Conservation (phyloP, 2,113 vertebrate genomes). For the Zosterops borbonicus region DNA sequence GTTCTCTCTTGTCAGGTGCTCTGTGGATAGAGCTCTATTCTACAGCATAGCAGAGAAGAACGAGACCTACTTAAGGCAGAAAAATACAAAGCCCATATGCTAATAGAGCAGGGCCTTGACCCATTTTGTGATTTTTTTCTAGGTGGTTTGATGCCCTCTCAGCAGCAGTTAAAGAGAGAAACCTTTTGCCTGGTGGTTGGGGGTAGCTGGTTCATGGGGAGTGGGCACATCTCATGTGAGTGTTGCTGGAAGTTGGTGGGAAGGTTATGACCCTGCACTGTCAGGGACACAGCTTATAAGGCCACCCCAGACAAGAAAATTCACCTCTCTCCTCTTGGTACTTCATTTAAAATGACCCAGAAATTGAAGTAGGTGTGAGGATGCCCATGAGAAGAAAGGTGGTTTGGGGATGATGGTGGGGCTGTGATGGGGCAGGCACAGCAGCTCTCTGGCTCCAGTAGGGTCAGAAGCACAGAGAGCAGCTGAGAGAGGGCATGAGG, state of each 20-base stretch:
- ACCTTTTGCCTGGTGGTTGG: background rate
- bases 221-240: background rate
- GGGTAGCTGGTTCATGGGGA: fast-evolving
- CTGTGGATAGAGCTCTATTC: background rate
- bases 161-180: background rate
- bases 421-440: fast-evolving
- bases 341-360: background rate
- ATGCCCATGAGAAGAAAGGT: background rate
- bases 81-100: background rate
- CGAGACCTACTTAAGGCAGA: background rate
- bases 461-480: background rate
- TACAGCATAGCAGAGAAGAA: background rate
- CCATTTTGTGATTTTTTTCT: background rate
- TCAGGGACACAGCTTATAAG: background rate
- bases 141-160: background rate
- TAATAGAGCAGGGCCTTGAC: background rate
- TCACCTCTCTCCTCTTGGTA: background rate
- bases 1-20: background rate
- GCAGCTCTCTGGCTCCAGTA: background rate
- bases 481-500: background rate
- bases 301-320: background rate
- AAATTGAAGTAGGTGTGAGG: background rate
- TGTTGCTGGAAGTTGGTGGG: background rate
- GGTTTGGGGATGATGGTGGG: background rate
- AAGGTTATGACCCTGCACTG: background rate